phyloP scores from a whole-genome alignment of 2,797 vertebrate genomes.

The Characodon lateralis region DNA sequence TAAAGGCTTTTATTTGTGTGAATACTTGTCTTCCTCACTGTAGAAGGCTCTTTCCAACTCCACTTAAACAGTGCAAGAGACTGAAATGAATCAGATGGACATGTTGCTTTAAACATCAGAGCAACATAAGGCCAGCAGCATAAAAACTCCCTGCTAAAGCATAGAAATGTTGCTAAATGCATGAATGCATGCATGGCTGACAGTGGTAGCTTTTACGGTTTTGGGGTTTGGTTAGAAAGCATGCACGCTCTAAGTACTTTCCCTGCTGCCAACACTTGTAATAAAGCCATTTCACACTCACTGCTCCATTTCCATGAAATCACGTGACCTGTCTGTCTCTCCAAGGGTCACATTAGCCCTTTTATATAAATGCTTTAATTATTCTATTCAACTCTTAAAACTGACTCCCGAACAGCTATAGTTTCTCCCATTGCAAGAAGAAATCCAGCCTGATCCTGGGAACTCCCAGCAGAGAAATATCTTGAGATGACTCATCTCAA shows the following conservation, averaged over 20 bases:
- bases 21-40: no score
- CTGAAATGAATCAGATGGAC: neutral
- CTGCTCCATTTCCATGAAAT: slow-evolving; percentile 42
- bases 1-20: no score
- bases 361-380: neutral
- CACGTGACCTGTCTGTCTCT: slow-evolving; percentile 5
- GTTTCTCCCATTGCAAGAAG: neutral
- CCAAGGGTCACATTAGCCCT: neutral
- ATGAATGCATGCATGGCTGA: neutral
- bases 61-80: neutral
- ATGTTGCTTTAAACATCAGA: neutral
- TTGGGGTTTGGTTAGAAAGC: neutral
- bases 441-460: neutral
- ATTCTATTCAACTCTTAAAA: neutral
- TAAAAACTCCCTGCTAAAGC: neutral
- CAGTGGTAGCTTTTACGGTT: neutral
- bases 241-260: neutral
- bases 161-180: no score
- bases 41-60: neutral
- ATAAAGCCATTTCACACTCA: neutral
- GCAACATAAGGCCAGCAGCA: neutral
- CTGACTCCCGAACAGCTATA: no score
- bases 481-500: slow-evolving; percentile 6
- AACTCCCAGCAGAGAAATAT: neutral
- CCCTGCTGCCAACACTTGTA: accelerated